Base-by-base conservation (phyloP, 2,888 invertebrate species). In the Drosophila mettleri region DNA sequence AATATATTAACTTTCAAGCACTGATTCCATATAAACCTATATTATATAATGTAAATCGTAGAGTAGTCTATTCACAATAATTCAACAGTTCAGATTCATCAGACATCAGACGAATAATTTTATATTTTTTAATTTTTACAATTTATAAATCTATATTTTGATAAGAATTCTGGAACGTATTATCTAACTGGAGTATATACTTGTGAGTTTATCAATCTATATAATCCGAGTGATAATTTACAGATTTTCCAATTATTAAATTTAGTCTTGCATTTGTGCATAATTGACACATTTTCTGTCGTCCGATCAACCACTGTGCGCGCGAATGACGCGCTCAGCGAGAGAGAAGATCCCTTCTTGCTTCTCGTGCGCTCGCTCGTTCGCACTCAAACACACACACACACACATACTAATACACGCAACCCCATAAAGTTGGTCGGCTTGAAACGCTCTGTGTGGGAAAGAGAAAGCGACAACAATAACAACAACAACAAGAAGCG, bases 391-490 rank as follows among this genome's bases (percentile, higher is more conserved):
- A 24, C 20, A 39, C 10, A 24, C n/a, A 20, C 9, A 31, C 9
- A 6, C 24, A 20, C 27, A 5, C 3, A 27, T 9, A 31, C 20
- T 18, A 20, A 20, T 31, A 14, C 48, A 31, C n/a, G 18, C 59
- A 33, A 29, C 38, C 54, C 41, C 41, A 14, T 38, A 12, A 16
- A 16, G 33, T 38, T 53, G 45, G 39, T 38, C 60, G 20, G 43
- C 48, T 69, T 62, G 49, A 57, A 57, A 22, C 61, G 58, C 66
- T 65, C 53, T 62, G 69, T 71, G 78, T 63, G 77, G 66, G 80
- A 88, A 88, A 83, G 88, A 83, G 83, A 83, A 83, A 82, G 86
- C 83, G 69, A 76, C 76, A 78, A 71, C 80, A 76, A 66, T 33
- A 74, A 65, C 61, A 72, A 61, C 66, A 54, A 43, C 61, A 72